These are phyloP conservation scores for Andrena camellia DNA, from an alignment of 2,888 invertebrate species.

Conservation along the genomic window DNA sequence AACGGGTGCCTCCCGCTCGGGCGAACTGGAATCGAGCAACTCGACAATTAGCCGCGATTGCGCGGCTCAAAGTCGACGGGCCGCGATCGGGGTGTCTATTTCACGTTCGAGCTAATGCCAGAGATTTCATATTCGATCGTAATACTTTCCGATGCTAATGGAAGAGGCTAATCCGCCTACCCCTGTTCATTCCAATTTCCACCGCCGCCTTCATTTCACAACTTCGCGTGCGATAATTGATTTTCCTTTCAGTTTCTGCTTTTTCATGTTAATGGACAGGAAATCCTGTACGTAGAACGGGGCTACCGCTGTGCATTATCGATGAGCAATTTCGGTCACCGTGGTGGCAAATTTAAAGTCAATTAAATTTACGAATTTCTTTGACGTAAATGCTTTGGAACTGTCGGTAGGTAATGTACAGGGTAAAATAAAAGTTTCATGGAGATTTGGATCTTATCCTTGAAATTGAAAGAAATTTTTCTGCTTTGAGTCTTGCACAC, in stretches of 20 bases:
- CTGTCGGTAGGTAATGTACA: no score
- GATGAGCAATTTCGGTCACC: background rate
- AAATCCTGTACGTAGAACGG: constrained; percentile 30
- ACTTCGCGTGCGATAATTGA: constrained; percentile 22
- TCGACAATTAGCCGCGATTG: background rate
- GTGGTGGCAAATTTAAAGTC: no score
- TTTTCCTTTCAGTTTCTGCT: background rate
- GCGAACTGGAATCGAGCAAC: background rate
- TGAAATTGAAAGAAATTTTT: no score
- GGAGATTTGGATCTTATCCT: no score
- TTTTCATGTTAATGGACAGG: constrained; percentile 26
- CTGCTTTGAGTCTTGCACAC: no score
- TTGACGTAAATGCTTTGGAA: no score
- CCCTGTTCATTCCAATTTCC: constrained; percentile 10
- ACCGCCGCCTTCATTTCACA: constrained; percentile 43
- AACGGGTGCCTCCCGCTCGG: constrained; percentile 1
- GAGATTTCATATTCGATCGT: constrained; percentile 44
- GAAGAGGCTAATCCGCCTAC: constrained; percentile 60
- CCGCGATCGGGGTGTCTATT: constrained; percentile 15
- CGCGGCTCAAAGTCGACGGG: background rate
- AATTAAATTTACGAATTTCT: no score
- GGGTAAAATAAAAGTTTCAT: no score
- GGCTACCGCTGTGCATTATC: background rate
- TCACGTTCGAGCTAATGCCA: constrained; percentile 9
- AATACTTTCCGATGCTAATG: constrained; percentile 61